Evolutionary conservation across 2,888 invertebrate species (phyloP).

Genomic region (Mesorhabditis belari): DNA sequence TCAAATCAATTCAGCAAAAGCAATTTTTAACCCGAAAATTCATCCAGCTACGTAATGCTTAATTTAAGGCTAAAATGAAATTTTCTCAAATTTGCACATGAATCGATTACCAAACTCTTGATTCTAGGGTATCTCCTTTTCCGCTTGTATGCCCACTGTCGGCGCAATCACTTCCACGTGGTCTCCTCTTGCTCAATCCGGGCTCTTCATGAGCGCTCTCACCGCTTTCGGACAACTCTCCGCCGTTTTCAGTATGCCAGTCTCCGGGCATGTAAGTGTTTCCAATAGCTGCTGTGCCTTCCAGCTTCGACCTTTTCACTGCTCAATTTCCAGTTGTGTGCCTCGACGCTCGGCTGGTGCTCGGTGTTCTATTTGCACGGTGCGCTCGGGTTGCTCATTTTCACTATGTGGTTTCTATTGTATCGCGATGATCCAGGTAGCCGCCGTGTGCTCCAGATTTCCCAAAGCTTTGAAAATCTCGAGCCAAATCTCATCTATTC

Average conservation of each 20-base stretch:
- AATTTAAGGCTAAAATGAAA: not conserved
- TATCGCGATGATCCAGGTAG: conserved; percentile 27
- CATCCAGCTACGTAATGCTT: too few species aligned
- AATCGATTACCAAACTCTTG: not conserved
- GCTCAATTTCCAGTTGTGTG: conserved; percentile 27
- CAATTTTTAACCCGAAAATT: too few species aligned
- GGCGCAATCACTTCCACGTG: conserved; percentile 27
- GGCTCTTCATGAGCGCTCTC: conserved; percentile 25
- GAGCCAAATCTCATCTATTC: too few species aligned
- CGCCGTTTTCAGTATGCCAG: conserved; percentile 33
- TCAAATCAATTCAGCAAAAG: too few species aligned
- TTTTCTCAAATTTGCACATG: not conserved
- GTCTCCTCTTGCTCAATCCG: conserved; percentile 26
- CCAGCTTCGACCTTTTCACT: too few species aligned
- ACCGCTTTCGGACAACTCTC: conserved; percentile 28
- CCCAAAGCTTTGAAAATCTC: too few species aligned
- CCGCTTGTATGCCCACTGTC: conserved; percentile 23
- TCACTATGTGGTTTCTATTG: conserved; percentile 27
- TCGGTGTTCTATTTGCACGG: conserved; percentile 48
- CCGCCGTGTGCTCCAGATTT: too few species aligned
- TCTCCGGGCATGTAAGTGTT: conserved; percentile 23
- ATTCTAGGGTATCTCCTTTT: conserved; percentile 24
- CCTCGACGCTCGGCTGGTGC: conserved; percentile 41
- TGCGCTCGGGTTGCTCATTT: conserved; percentile 29
- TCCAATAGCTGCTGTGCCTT: too few species aligned